Conservation (phyloP, 2,797 vertebrate species). For the Podargus strigoides region DNA sequence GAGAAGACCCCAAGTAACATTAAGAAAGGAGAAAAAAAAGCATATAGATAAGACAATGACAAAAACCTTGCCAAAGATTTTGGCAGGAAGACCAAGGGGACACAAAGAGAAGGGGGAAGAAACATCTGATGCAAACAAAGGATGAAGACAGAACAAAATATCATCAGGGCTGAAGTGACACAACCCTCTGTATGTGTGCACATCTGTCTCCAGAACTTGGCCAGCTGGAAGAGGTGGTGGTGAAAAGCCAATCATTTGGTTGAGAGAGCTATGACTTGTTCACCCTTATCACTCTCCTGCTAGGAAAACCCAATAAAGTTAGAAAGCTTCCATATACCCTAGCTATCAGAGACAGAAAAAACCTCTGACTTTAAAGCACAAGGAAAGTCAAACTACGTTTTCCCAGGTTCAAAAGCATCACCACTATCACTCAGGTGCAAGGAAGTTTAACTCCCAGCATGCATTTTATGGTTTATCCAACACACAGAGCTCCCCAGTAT, state of each 20-base stretch:
- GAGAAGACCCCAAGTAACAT: neutral
- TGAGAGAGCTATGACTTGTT: neutral
- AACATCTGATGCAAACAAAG: neutral
- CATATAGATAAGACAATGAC: neutral
- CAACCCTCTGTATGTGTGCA: fast-evolving
- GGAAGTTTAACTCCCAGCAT: neutral
- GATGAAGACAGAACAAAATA: neutral
- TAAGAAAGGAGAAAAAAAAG: neutral
- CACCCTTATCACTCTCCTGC: neutral
- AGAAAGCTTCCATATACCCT: neutral
- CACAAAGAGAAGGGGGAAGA: neutral
- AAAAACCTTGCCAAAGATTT: neutral
- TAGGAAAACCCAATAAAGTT: neutral
- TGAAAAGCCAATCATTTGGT: neutral
- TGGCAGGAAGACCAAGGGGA: neutral
- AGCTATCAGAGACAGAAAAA: neutral
- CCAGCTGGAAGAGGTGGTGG: neutral
- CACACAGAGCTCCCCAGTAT: neutral
- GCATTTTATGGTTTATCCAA: neutral
- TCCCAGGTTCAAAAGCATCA: neutral
- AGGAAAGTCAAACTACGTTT: neutral
- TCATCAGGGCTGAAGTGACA: neutral
- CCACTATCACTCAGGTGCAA: neutral
- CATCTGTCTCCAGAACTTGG: neutral
- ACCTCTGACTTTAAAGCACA: neutral